phyloP scores from a whole-genome alignment of 2,888 invertebrate species.

The Laothoe populi region DNA sequence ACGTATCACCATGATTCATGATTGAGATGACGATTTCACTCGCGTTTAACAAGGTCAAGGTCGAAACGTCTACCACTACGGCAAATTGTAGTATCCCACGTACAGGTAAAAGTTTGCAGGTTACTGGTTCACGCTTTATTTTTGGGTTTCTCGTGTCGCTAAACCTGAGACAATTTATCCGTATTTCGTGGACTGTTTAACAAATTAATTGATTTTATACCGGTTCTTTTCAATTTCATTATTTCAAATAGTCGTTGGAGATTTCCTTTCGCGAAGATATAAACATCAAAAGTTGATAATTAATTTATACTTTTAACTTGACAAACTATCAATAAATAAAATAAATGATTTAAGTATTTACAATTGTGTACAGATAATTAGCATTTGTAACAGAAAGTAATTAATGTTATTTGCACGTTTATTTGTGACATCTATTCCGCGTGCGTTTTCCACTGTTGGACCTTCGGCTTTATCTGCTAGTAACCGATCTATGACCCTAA shows the following conservation, averaged over 20 bases:
- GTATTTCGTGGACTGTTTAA: constrained; percentile 27
- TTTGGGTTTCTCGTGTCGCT: constrained; percentile 31
- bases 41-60: constrained; percentile 72
- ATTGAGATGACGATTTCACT: constrained; percentile 77
- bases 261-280: background rate
- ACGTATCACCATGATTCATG: constrained; percentile 40
- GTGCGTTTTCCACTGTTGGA: constrained; percentile 58
- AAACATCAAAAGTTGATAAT: background rate
- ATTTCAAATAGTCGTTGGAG: background rate
- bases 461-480: constrained; percentile 62
- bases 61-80: constrained; percentile 51
- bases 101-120: constrained; percentile 42
- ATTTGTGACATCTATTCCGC: constrained; percentile 61
- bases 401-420: constrained; percentile 48
- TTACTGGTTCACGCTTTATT: constrained; percentile 44
- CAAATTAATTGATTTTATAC: constrained; percentile 29
- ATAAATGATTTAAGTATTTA: too few species aligned
- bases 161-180: constrained; percentile 25
- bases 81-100: constrained; percentile 21
- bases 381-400: constrained; percentile 37
- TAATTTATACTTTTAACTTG: too few species aligned
- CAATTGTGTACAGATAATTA: constrained; percentile 27
- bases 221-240: constrained; percentile 22
- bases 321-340: too few species aligned
- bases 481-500: constrained; percentile 67